These are phyloP conservation scores for Drosophila setosimentum DNA, from an alignment of 2,888 invertebrate genomes.

Conservation along the genomic window DNA sequence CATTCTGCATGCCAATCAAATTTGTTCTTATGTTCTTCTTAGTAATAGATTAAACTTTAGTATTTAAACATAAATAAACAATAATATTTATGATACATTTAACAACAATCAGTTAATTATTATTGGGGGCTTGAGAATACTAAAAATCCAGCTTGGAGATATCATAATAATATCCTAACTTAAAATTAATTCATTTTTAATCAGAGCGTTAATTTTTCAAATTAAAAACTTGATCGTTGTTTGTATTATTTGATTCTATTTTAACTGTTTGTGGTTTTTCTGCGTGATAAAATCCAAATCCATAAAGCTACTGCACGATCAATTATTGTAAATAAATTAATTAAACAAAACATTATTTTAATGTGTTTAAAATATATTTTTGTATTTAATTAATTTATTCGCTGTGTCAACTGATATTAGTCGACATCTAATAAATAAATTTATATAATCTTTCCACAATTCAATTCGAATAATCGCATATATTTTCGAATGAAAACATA, in stretches of 20 bases:
- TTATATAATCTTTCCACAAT: too few species aligned
- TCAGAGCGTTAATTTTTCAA: not conserved
- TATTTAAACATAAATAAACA: not conserved
- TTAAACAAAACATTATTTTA: too few species aligned
- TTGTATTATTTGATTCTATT: not conserved
- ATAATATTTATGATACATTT: not conserved
- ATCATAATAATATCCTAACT: not conserved
- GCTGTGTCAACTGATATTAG: not conserved
- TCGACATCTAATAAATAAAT: not conserved
- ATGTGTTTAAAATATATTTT: too few species aligned
- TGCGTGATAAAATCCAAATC: not conserved
- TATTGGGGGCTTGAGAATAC: not conserved
- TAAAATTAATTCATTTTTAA: not conserved
- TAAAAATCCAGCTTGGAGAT: not conserved
- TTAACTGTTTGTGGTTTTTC: not conserved
- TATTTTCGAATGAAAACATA: not conserved
- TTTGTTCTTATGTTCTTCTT: not conserved
- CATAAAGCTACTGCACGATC: not conserved
- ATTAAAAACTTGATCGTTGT: not conserved
- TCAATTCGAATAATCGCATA: not conserved
- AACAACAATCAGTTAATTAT: not conserved
- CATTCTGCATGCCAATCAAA: not conserved
- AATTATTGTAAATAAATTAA: not conserved
- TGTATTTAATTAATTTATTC: not conserved
- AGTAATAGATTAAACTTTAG: not conserved